Conservation (phyloP, 2,888 invertebrate species). For the Trachelus iudaicus region DNA sequence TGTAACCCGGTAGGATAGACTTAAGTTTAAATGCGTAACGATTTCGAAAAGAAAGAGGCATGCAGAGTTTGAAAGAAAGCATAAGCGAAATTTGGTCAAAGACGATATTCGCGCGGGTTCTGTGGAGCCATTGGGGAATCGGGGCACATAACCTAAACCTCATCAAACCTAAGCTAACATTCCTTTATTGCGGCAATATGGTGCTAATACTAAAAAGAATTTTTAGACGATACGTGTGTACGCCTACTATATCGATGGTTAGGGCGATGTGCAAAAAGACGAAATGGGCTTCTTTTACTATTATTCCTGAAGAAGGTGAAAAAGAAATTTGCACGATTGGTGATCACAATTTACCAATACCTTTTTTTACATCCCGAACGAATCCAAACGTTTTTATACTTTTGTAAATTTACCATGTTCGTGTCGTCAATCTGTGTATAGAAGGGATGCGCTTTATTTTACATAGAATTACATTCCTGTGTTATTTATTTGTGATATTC, state of each 20-base stretch:
- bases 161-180: neutral
- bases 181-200: neutral
- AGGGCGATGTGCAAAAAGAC: neutral
- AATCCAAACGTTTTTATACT: neutral
- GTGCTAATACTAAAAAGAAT: neutral
- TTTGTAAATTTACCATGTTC: neutral
- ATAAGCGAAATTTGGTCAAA: neutral
- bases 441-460: neutral
- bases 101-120: neutral
- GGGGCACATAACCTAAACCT: neutral
- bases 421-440: neutral
- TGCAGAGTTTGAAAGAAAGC: neutral
- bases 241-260: neutral
- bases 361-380: neutral
- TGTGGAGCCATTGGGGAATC: neutral
- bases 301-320: neutral
- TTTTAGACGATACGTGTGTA: neutral
- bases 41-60: neutral
- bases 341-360: neutral
- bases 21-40: neutral
- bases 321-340: neutral
- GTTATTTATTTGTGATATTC: neutral
- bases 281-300: neutral
- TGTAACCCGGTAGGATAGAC: neutral
- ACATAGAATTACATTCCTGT: neutral